Evolutionary conservation across 2,888 invertebrate species (phyloP).

Genomic region (Epinotia nisella): DNA sequence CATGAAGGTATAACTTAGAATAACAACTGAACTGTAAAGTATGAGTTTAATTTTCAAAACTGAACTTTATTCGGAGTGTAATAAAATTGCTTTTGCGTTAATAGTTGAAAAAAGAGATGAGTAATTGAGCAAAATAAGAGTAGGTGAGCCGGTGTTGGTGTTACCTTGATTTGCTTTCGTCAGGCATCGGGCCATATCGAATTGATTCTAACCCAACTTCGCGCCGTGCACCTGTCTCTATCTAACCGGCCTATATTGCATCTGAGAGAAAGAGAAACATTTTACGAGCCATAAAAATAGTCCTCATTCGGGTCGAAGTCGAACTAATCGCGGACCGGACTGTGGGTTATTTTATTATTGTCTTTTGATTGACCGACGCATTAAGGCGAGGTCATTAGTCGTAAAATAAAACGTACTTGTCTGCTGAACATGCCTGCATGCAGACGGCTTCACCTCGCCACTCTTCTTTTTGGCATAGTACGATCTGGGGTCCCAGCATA

Average conservation of each 20-base stretch:
- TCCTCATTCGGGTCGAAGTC: constrained; percentile 52
- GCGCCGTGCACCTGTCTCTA: constrained; percentile 51
- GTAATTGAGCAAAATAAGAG: constrained; percentile 21
- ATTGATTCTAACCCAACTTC: constrained; percentile 60
- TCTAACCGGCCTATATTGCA: neutral
- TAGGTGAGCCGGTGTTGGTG: constrained; percentile 22
- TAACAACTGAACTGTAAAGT: neutral
- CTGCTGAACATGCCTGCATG: no score
- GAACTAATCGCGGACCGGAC: constrained; percentile 34
- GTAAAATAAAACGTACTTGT: neutral
- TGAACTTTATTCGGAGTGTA: neutral
- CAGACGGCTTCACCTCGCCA: no score
- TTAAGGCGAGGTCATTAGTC: constrained; percentile 3
- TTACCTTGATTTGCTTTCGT: constrained; percentile 37
- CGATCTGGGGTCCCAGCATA: no score
- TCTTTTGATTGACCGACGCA: constrained; percentile 21
- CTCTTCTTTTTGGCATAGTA: no score
- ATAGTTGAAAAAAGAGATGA: neutral
- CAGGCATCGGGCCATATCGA: constrained; percentile 57
- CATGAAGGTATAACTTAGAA: neutral
- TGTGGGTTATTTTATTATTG: constrained; percentile 21
- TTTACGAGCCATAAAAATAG: constrained; percentile 25
- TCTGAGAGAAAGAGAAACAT: neutral
- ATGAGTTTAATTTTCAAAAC: neutral
- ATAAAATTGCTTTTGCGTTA: neutral